Conservation (phyloP, 2,113 vertebrate species). For the Pyrgilauda ruficollis region DNA sequence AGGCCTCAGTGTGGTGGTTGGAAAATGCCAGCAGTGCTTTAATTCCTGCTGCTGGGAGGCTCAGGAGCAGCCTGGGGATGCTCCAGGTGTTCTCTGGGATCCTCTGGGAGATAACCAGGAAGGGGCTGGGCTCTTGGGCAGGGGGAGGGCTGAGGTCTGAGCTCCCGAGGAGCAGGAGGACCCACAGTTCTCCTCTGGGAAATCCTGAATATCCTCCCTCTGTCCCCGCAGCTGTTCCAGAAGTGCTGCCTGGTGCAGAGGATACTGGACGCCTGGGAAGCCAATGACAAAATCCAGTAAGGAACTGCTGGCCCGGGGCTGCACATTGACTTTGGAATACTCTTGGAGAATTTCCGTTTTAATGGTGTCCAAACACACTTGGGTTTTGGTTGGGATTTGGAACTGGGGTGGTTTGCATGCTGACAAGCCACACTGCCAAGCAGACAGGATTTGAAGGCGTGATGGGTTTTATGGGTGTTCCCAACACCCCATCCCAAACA, state of each 20-base stretch:
- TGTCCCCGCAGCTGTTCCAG: slow-evolving; percentile 84
- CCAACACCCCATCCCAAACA: neutral
- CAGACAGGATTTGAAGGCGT: fast-evolving
- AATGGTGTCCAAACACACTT: fast-evolving
- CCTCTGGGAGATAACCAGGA: no score
- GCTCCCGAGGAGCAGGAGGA: neutral
- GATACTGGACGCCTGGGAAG: slow-evolving; percentile 95
- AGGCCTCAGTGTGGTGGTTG: fast-evolving
- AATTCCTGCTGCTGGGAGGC: neutral
- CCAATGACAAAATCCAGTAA: slow-evolving; percentile 95
- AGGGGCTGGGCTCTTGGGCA: no score
- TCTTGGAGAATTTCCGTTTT: neutral
- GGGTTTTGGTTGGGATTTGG: neutral
- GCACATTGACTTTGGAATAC: fast-evolving
- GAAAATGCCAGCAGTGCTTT: neutral
- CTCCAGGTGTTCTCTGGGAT: neutral
- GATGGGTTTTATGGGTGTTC: neutral
- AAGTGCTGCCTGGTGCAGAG: slow-evolving; percentile 90
- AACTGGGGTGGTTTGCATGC: neutral
- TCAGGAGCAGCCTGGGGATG: neutral
- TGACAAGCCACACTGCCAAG: neutral
- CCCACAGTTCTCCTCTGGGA: neutral
- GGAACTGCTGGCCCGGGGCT: neutral
- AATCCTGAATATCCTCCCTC: neutral
- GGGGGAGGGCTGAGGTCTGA: neutral